Base-by-base conservation (phyloP, 2,113 vertebrate species). In the Festucalex cinctus region DNA sequence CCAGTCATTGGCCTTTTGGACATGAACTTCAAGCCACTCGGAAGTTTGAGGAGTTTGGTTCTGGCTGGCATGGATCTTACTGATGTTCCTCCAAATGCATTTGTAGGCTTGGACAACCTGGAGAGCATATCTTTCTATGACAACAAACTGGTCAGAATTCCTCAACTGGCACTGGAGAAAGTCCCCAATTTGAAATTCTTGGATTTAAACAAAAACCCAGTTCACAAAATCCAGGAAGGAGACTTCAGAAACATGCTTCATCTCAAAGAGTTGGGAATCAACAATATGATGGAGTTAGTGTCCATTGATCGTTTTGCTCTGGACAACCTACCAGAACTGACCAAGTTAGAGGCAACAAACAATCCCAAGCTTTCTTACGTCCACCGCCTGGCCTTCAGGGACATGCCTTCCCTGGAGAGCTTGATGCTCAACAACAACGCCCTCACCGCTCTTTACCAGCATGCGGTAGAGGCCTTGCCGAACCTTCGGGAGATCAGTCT, bases 101-200 rank as follows among this genome's bases (percentile, higher is more conserved):
- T 99, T 78, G 94, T 97, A n/a, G 97, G 97, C 53, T 80, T 99
- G 84, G 93, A 97, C 68, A 98, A 92, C 46, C 92, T 99, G 0
- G 97, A 99, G 83, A 99, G 97, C 41, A 94, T 99, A 70, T 99
- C 97, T 8, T 98, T 99, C 84, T 98, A 99, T 3, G 95, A 98
- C 83, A 99, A 99, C 87, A 95, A 94, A 71, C 70, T 99, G 70
- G 88, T 92, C 48, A 92, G 90, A 83, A 96, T 99, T 60, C 97
- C 97, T 74, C 96, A 98, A 62, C 90, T 95, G 2, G 94, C 97
- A 9, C 91, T 99, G 39, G 93, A 96, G 75, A 98, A 95, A 79
- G 93, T 98, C 59, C 95, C 95, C 24, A 96, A 95, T 71, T 85
- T 99, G 69, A 99, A 99, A 86, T 99, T 99, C 83, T 86, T 99